Conservation (phyloP, 2,113 vertebrate genomes). For the Grammomys surdaster region DNA sequence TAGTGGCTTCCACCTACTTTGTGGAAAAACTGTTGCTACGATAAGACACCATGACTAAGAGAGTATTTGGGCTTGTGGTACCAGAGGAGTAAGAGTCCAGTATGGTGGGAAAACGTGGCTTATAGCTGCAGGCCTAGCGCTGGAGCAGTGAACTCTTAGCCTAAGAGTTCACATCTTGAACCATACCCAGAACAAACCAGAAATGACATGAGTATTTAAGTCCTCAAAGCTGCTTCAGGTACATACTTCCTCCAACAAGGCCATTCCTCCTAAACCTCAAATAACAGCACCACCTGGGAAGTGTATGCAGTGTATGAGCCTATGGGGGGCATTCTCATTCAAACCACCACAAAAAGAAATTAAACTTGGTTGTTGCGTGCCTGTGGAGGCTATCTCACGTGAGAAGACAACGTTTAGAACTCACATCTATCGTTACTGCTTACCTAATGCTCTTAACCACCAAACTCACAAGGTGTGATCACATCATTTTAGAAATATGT, state of each 20-base stretch:
- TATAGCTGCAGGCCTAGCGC: neutral
- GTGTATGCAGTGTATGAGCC: neutral
- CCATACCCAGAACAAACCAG: neutral
- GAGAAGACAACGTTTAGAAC: neutral
- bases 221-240: neutral
- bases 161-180: neutral
- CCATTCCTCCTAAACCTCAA: neutral
- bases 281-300: neutral
- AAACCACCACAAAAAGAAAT: neutral
- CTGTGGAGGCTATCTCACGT: constrained; percentile 27
- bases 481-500: constrained; percentile 53
- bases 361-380: neutral
- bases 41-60: neutral
- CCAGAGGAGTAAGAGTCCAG: neutral
- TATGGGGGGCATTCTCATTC: neutral
- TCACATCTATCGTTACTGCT: constrained; percentile 24
- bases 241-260: neutral
- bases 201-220: neutral
- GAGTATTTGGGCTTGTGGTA: neutral
- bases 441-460: constrained; percentile 36
- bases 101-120: neutral
- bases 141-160: neutral
- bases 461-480: constrained; percentile 39
- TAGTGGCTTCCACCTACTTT: neutral
- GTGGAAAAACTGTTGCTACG: neutral